These are phyloP conservation scores for Romanogobio albipinnatus DNA, from an alignment of 2,113 vertebrate species.

Conservation along the genomic window DNA sequence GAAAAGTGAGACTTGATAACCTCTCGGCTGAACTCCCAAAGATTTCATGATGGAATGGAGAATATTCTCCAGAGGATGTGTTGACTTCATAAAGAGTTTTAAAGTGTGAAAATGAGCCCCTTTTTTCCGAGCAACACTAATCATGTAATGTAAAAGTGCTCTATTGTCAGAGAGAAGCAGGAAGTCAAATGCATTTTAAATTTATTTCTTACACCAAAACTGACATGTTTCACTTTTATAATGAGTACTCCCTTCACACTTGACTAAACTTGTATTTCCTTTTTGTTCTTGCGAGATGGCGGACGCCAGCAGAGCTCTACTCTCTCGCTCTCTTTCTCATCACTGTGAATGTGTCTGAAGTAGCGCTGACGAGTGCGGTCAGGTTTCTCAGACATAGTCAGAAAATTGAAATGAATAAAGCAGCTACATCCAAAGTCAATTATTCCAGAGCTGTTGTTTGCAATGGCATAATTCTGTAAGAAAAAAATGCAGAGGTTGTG, in stretches of 20 bases:
- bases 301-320: slow-evolving; percentile 54
- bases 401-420: slow-evolving; percentile 66
- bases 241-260: slow-evolving; percentile 74
- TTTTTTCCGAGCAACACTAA: slow-evolving; percentile 40
- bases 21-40: slow-evolving; percentile 34
- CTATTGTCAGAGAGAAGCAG: slow-evolving; percentile 49
- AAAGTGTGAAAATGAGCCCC: slow-evolving; percentile 52
- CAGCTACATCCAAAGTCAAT: slow-evolving; percentile 72
- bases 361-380: slow-evolving; percentile 74
- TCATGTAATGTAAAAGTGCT: slow-evolving; percentile 58
- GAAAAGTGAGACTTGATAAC: slow-evolving; percentile 47
- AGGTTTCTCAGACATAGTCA: slow-evolving; percentile 68
- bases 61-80: slow-evolving; percentile 51
- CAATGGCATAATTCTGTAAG: slow-evolving; percentile 57
- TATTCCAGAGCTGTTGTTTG: slow-evolving; percentile 70
- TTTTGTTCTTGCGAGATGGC: slow-evolving; percentile 63
- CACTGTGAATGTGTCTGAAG: slow-evolving; percentile 62
- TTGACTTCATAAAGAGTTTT: slow-evolving; percentile 53
- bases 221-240: slow-evolving; percentile 71
- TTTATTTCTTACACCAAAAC: slow-evolving; percentile 60
- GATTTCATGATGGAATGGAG: slow-evolving; percentile 46
- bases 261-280: slow-evolving; percentile 70
- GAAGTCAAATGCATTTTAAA: slow-evolving; percentile 60
- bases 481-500: slow-evolving; percentile 58
- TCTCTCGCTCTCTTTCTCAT: slow-evolving; percentile 43